Evolutionary conservation across 2,113 vertebrate species (phyloP), one percentile per base, ranked within the genome.

Genomic region (Lamprologus callipterus): DNA sequence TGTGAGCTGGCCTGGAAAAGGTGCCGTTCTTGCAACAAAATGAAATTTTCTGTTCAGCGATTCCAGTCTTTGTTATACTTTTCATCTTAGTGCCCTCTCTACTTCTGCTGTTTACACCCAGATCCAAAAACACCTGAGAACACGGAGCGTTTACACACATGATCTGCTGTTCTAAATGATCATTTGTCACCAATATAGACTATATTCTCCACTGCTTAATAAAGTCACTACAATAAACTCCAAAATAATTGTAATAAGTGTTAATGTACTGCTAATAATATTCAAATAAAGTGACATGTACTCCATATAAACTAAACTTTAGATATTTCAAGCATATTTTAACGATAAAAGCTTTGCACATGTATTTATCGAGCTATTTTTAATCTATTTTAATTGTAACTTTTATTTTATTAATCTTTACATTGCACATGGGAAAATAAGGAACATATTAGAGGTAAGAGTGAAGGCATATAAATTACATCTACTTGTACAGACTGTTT

Each of bases 21-120:
- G 68, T 10, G 49, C 51, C 14, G 31, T 49, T 86, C 26, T 23
- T 7, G 17, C 21, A 65, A 81, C 51, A 31, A 63, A 47, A 60
- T 78, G 17, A 33, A 80, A 54, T 33, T 88, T 54, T 75, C 47
- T 21, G n/a, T 85, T 89, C 70, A 82, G 26, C 88, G 6, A 81
- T 86, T 73, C 6, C 45, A 28, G 37, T 81, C 26, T 81, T 42
- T 58, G 6, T 55, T 45, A 73, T 10, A 16, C 65, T 73, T 73
- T 16, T 73, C 37, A 10, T 16, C 13, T 45, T 26, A 7, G 37
- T 26, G 68, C 37, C 37, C 8, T 45, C 13, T 26, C 73, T 19
- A 1, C 45, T 16, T 42, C 35, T 6, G 35, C 35, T 23, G 63
- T 42, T 23, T 70, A 70, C 11, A 40, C 37, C 63, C 2, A 23